phyloP scores from a whole-genome alignment of 2,113 vertebrate genomes.

The Asarcornis scutulata region DNA sequence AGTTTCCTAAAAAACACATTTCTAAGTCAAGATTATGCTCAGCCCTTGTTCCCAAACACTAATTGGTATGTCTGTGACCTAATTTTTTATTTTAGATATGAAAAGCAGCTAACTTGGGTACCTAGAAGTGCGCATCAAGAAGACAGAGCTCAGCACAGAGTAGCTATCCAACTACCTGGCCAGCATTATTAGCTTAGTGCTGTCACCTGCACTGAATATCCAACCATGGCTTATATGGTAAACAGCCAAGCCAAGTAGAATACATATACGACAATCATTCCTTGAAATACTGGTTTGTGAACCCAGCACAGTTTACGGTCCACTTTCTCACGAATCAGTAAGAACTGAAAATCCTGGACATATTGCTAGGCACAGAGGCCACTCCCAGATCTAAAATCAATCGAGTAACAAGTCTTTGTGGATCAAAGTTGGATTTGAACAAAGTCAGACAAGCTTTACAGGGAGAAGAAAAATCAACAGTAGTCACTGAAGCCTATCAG shows the following conservation, averaged over 20 bases:
- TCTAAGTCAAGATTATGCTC: neutral
- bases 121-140: neutral
- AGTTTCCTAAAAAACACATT: slow-evolving; percentile 57
- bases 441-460: neutral
- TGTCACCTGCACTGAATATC: neutral
- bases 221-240: neutral
- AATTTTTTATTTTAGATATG: neutral
- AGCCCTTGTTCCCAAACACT: neutral
- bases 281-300: neutral
- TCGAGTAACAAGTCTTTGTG: neutral
- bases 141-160: neutral
- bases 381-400: neutral
- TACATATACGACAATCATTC: neutral
- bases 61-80: neutral
- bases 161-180: neutral
- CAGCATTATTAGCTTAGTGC: neutral
- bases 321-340: neutral
- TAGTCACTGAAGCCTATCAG: neutral
- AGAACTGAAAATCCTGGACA: neutral
- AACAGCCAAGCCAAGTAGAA: neutral
- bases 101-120: neutral
- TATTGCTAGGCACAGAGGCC: neutral
- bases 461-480: neutral
- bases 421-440: neutral
- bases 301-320: rapidly evolving